phyloP scores from a whole-genome alignment of 2,888 invertebrate genomes.

The Amphiduros pacificus region DNA sequence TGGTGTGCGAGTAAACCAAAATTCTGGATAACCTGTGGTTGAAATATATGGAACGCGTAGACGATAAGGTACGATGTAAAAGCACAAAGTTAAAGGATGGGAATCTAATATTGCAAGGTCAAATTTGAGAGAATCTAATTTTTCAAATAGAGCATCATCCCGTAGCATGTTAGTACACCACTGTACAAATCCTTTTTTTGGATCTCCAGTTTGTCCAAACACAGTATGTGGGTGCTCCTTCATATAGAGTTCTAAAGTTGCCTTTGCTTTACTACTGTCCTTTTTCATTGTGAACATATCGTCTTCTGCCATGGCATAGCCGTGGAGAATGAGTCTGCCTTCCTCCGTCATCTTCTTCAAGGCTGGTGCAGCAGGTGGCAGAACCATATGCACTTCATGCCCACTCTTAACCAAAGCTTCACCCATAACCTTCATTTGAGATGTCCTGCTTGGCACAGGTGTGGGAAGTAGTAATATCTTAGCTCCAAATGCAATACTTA shows the following conservation, averaged over 20 bases:
- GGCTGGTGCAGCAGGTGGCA: conserved; percentile 6
- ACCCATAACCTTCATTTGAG: conserved; percentile 1
- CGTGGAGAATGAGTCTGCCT: too few species aligned
- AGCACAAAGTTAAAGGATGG: conserved; percentile 17
- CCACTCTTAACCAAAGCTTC: conserved; percentile 13
- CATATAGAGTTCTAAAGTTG: too few species aligned
- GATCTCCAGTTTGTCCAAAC: too few species aligned
- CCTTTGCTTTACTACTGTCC: too few species aligned
- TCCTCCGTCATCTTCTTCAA: not conserved
- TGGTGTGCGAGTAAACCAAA: conserved; percentile 23
- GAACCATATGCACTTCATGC: conserved; percentile 17
- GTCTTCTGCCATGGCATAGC: too few species aligned
- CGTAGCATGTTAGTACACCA: conserved; percentile 21
- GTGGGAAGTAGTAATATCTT: conserved; percentile 17
- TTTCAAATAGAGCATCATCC: conserved; percentile 13
- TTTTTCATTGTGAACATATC: too few species aligned
- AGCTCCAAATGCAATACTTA: too few species aligned
- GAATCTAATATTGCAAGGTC: conserved; percentile 24
- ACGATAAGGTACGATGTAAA: conserved; percentile 13
- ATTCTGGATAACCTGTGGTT: conserved; percentile 18
- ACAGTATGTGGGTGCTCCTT: too few species aligned
- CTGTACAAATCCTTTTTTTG: conserved; percentile 12
- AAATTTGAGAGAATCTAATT: conserved; percentile 7
- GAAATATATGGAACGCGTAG: conserved; percentile 22
- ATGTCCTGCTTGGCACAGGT: conserved; percentile 17